These are phyloP conservation scores for Diacarnus erythraeanus DNA, from an alignment of 37 sponge, comb jelly and placozoan species.

Conservation along the genomic window DNA sequence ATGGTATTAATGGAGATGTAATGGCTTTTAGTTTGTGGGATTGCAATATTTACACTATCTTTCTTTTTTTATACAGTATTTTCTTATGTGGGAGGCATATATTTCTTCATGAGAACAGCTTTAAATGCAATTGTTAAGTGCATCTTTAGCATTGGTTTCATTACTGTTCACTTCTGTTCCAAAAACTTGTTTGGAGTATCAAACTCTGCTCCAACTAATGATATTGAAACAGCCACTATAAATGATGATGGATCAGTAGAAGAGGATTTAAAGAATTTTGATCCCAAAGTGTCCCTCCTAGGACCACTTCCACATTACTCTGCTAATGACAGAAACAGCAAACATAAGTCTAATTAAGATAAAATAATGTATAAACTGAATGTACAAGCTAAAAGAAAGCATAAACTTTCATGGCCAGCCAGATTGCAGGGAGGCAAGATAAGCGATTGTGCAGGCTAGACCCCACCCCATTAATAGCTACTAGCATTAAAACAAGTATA, in stretches of 20 bases:
- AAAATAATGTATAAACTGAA: no score
- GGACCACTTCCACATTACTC: neutral
- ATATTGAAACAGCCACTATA: neutral
- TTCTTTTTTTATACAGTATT: no score
- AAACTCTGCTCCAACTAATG: neutral
- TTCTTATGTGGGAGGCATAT: conserved; percentile 33
- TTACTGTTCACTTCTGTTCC: conserved; percentile 1
- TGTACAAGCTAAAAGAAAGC: no score
- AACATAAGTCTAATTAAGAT: no score
- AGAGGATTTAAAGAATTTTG: neutral
- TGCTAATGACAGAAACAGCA: no score
- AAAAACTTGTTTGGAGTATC: neutral
- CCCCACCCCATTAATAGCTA: no score
- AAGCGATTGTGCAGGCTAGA: no score
- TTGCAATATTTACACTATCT: no score
- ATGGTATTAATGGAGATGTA: neutral
- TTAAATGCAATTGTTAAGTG: conserved; percentile 31
- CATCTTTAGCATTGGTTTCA: neutral
- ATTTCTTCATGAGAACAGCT: conserved; percentile 27
- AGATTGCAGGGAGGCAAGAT: no score
- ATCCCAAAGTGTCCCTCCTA: neutral
- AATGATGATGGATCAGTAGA: neutral
- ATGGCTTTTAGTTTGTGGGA: neutral
- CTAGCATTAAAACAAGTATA: no score
- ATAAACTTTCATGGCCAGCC: no score